These are phyloP conservation scores for Synodontis membranacea DNA, from an alignment of 2,113 vertebrate species.

Conservation along the genomic window DNA sequence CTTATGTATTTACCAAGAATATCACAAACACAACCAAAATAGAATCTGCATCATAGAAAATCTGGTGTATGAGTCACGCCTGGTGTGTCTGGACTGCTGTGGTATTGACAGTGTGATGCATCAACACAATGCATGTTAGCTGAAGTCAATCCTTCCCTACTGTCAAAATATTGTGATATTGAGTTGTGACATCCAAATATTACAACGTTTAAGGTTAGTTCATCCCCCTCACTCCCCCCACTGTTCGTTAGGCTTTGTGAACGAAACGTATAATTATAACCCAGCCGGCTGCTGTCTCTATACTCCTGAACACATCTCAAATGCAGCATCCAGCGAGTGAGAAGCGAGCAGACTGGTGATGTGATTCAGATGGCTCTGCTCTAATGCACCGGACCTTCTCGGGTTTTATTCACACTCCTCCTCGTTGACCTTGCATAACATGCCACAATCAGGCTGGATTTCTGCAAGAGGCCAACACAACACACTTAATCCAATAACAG, in stretches of 20 bases:
- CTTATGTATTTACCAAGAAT: neutral
- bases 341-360: neutral
- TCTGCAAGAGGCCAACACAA: constrained; percentile 8
- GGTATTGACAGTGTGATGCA: neutral
- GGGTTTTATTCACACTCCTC: constrained; percentile 15
- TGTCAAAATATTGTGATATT: constrained; percentile 33
- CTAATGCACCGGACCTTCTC: neutral
- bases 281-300: neutral
- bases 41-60: neutral
- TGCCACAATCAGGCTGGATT: constrained; percentile 15
- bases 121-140: neutral
- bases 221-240: neutral
- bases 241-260: neutral
- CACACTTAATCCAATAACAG: constrained; percentile 34
- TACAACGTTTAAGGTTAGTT: constrained; percentile 6
- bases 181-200: neutral
- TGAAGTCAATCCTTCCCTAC: neutral
- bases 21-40: neutral
- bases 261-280: constrained; percentile 24
- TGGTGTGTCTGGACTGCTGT: neutral
- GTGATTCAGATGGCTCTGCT: constrained; percentile 7
- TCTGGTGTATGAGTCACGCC: neutral
- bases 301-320: neutral
- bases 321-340: neutral
- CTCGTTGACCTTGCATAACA: constrained; percentile 27